Base-by-base conservation (phyloP, 2,113 vertebrate genomes). In the Steatornis caripensis region DNA sequence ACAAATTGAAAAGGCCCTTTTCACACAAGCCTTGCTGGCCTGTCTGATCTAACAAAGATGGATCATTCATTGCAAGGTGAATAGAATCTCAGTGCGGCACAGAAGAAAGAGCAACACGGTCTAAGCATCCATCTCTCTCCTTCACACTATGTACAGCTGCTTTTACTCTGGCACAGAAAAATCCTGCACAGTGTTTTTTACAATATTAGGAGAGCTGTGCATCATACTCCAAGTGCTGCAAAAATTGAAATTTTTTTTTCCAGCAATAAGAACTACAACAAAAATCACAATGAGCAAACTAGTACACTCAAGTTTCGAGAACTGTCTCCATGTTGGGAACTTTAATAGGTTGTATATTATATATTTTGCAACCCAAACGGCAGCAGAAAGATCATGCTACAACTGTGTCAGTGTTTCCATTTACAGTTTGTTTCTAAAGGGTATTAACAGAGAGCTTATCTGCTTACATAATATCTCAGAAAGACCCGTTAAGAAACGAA, bases 11-110 rank as follows among this genome's bases (percentile, higher is more conserved):
- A 98, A 97, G 95, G 94, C 84, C 95, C 96, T 93, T 98, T 95
- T 96, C 95, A 97, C 95, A 95, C 79, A 79, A 66, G 91, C 58
- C 66, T 89, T 83, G 91, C 81, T n/a, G 77, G 95, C 58, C 93
- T 94, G 84, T 92, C 96, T 97, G 91, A 97, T 97, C 82, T 88
- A 97, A 97, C 95, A 97, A 95, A 98, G 96, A 97, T 74, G 96
- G 95, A 93, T 92, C 89, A 95, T 78, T 96, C 95, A 96, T 86
- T 76, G 94, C 88, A 95, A 97, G 94, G 96, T 95, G 96, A 98
- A 95, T 34, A 91, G 91, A 94, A 96, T 45, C 65, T 77, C 71
- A 91, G 78, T 46, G 90, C 49, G 71, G 78, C 70, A 90, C 46
- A 84, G 64, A 84, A 94, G 72, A 89, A 90, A 78, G 27, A 72